These are phyloP conservation scores for Timema podura DNA, from an alignment of 2,888 invertebrate species.

Conservation along the genomic window DNA sequence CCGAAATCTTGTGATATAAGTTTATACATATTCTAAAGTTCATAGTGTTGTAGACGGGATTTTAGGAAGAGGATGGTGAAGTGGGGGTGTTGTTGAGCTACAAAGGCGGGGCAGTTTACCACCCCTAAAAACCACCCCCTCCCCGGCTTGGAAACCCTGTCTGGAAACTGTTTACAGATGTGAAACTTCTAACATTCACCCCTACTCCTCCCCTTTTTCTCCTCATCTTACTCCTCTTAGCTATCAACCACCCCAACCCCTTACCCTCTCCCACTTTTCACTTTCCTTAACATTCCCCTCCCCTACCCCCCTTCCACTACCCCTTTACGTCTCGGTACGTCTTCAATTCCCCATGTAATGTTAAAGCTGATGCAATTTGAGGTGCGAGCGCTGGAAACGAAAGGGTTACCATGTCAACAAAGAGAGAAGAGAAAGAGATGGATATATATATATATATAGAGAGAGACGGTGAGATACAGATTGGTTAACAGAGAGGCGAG, in stretches of 20 bases:
- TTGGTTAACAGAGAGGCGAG: not conserved
- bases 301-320: not conserved
- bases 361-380: constrained; percentile 53
- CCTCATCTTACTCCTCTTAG: not conserved
- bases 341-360: constrained; percentile 53
- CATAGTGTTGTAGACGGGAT: no score
- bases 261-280: constrained; percentile 4
- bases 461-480: not conserved
- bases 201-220: not conserved
- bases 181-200: constrained; percentile 13
- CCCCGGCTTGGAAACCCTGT: not conserved
- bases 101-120: no score
- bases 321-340: constrained; percentile 49
- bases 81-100: no score
- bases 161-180: constrained; percentile 17
- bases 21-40: no score
- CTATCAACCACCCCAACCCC: not conserved
- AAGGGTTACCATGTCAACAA: constrained; percentile 32
- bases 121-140: no score
- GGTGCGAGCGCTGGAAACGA: constrained; percentile 32
- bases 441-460: not conserved
- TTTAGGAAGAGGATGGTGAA: no score
- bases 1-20: no score
- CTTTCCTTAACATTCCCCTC: not conserved
- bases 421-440: constrained; percentile 13